Conservation (phyloP, 1,140 invertebrate genomes). For the Pseudomyrmex concolor region DNA sequence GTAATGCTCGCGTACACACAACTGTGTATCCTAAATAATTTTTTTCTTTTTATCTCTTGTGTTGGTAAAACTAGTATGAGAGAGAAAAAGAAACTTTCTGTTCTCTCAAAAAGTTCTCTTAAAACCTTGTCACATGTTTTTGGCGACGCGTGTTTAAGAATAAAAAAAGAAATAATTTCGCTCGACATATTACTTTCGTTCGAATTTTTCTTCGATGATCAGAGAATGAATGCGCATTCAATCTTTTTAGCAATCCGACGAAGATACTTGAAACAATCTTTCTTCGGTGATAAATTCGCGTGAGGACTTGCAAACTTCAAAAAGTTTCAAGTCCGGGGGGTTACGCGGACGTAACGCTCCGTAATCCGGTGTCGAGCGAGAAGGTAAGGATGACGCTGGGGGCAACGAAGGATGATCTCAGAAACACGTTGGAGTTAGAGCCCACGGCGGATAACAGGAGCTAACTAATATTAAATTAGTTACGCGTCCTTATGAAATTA, state of each 20-base stretch:
- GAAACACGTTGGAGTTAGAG: conserved; percentile 55
- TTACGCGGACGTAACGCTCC: conserved; percentile 40
- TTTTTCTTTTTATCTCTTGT: neutral
- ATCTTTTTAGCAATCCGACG: conserved; percentile 1
- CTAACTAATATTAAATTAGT: conserved; percentile 66
- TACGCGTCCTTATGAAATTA: conserved; percentile 65
- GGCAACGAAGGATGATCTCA: conserved; percentile 58
- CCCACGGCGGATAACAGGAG: conserved; percentile 52
- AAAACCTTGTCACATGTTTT: too few species aligned
- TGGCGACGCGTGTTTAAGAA: too few species aligned
- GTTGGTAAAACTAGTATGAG: neutral
- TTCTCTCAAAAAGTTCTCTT: too few species aligned
- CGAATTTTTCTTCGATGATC: neutral
- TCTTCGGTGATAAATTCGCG: conserved; percentile 37
- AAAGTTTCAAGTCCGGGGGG: conserved; percentile 54
- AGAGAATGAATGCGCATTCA: neutral
- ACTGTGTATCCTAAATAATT: neutral
- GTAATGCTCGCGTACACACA: neutral
- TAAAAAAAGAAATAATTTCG: too few species aligned
- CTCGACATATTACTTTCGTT: neutral
- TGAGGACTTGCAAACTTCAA: conserved; percentile 38
- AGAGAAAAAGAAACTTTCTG: neutral
- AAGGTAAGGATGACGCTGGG: neutral
- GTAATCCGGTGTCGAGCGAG: conserved; percentile 35
- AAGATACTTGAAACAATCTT: conserved; percentile 24